phyloP scores from a whole-genome alignment of 2,797 vertebrate species.

The Urophycis tenuis region DNA sequence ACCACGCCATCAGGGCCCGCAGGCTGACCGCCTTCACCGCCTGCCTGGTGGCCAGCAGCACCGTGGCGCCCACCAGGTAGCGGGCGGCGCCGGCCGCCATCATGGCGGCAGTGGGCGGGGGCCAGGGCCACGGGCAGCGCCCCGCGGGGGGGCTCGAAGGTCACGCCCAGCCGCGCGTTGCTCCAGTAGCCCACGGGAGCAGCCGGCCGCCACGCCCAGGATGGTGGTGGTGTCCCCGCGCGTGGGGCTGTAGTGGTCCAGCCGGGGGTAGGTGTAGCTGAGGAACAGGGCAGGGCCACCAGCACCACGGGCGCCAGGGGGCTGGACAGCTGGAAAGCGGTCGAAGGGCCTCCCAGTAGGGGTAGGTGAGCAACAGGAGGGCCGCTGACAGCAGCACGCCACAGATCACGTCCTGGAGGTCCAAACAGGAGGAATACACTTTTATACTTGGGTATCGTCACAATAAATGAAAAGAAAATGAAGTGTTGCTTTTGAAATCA shows the following conservation, averaged over 20 bases:
- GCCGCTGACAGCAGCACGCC: slow-evolving; percentile 73
- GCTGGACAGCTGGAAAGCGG: slow-evolving; percentile 75
- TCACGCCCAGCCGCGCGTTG: slow-evolving; percentile 66
- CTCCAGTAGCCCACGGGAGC: slow-evolving; percentile 82
- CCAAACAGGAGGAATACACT: slow-evolving; percentile 22
- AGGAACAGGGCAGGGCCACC: slow-evolving; percentile 73
- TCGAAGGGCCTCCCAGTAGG: slow-evolving; percentile 80
- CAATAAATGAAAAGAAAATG: too few species aligned
- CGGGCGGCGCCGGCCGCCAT: slow-evolving; percentile 50
- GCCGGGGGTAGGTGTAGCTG: slow-evolving; percentile 83
- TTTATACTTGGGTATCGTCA: too few species aligned
- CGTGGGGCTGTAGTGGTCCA: slow-evolving; percentile 87
- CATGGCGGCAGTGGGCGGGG: slow-evolving; percentile 31
- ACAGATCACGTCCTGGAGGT: slow-evolving; percentile 83
- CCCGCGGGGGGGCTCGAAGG: slow-evolving; percentile 49
- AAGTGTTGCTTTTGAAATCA: too few species aligned
- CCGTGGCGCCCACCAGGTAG: slow-evolving; percentile 66
- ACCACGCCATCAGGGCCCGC: slow-evolving; percentile 64
- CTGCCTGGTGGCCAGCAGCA: slow-evolving; percentile 75
- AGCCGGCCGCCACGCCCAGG: slow-evolving; percentile 74
- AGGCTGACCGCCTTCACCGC: slow-evolving; percentile 68
- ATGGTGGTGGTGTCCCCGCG: slow-evolving; percentile 88
- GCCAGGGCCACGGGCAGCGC: slow-evolving; percentile 56
- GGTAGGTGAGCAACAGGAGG: slow-evolving; percentile 73
- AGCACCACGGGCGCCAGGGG: slow-evolving; percentile 72